Conservation (phyloP, 2,113 vertebrate genomes). For the Madoqua kirkii region DNA sequence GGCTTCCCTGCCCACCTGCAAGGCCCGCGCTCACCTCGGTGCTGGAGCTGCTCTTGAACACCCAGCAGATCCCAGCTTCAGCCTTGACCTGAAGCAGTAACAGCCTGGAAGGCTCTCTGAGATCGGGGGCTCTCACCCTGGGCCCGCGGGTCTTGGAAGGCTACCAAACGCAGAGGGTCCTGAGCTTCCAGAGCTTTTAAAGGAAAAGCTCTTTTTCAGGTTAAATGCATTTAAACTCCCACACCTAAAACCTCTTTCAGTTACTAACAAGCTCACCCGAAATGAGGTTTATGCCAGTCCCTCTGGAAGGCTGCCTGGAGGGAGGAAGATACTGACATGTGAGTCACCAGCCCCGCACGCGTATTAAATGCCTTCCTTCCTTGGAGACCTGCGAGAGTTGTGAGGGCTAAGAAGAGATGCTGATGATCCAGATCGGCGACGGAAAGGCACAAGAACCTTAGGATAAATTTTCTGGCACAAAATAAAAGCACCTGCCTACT, state of each 20-base stretch:
- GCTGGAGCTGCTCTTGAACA: neutral
- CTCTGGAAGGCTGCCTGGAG: neutral
- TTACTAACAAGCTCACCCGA: neutral
- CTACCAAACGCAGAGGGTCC: neutral
- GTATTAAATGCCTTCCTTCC: neutral
- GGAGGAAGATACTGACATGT: neutral
- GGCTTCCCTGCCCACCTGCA: neutral
- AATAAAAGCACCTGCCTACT: neutral
- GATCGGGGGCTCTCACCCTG: neutral
- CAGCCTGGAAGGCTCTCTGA: neutral
- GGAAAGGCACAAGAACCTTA: neutral
- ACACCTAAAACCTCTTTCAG: neutral
- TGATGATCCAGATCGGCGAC: neutral
- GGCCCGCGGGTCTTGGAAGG: neutral
- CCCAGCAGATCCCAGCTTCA: neutral
- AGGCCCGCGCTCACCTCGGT: too few species aligned
- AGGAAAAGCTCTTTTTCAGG: neutral
- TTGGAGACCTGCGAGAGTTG: neutral
- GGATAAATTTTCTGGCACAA: neutral
- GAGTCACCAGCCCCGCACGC: neutral
- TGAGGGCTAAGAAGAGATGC: neutral
- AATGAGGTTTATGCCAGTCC: neutral
- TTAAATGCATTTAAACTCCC: neutral
- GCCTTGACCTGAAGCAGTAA: neutral
- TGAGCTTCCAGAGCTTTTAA: neutral